Conservation (phyloP, 2,797 vertebrate species). For the Perodicticus potto region DNA sequence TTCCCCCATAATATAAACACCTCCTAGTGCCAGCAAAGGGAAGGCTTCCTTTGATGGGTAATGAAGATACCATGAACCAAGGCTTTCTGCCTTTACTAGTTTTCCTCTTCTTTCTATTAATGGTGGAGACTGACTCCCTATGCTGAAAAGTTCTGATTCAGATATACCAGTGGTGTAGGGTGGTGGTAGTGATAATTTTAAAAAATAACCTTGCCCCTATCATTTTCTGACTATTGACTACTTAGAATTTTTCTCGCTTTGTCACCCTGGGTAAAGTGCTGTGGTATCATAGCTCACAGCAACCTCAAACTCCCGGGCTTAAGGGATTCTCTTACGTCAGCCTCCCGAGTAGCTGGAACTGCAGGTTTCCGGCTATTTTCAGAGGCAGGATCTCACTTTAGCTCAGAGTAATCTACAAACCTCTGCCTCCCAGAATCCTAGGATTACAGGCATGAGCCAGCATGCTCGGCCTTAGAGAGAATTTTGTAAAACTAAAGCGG, state of each 20-base stretch:
- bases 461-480: neutral
- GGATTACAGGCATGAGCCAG: too few relatives aligned
- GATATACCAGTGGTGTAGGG: accelerated
- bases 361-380: too few relatives aligned
- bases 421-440: too few relatives aligned
- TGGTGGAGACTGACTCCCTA: neutral
- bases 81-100: neutral
- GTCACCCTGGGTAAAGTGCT: too few relatives aligned
- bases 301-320: too few relatives aligned
- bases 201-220: neutral
- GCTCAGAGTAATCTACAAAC: too few relatives aligned
- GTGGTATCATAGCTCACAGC: too few relatives aligned
- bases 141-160: neutral
- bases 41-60: neutral
- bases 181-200: neutral
- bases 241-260: neutral
- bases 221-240: neutral
- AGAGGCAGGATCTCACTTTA: too few relatives aligned
- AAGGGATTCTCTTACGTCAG: too few relatives aligned
- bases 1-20: neutral
- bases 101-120: neutral
- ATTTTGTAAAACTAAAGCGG: neutral
- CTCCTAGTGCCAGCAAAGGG: neutral
- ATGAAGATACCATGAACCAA: neutral
- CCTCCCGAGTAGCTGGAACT: too few relatives aligned